Conservation (phyloP, 2,888 invertebrate species). For the Plebejus argus region DNA sequence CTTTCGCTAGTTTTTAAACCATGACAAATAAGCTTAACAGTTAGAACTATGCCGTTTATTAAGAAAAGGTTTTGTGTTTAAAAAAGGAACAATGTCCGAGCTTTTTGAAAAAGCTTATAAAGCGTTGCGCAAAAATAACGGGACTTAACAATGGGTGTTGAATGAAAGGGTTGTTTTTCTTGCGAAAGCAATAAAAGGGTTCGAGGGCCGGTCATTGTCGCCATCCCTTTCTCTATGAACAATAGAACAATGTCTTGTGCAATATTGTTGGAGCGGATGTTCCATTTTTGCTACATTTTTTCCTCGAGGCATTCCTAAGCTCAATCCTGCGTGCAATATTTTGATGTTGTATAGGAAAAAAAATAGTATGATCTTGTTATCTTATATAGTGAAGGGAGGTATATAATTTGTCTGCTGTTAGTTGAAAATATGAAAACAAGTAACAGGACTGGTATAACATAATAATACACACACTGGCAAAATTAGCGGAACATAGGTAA, state of each 20-base stretch:
- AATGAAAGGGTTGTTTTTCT: conserved; percentile 76
- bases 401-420: too few relatives aligned
- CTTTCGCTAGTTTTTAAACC: background rate
- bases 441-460: too few relatives aligned
- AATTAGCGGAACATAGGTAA: too few relatives aligned
- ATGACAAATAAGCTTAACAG: background rate
- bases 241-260: conserved; percentile 64
- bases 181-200: conserved; percentile 68
- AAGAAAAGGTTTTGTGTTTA: background rate
- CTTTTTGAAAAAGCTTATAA: conserved; percentile 59
- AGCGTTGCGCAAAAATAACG: conserved; percentile 69
- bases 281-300: background rate
- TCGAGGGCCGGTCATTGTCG: conserved; percentile 65
- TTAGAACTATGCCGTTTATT: background rate
- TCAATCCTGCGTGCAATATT: background rate
- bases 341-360: background rate
- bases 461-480: too few relatives aligned
- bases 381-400: too few relatives aligned
- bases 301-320: background rate
- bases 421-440: too few relatives aligned
- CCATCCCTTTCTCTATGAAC: conserved; percentile 62
- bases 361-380: too few relatives aligned
- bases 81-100: conserved; percentile 24
- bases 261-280: conserved; percentile 49
- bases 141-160: conserved; percentile 58